These are phyloP conservation scores for Eriosoma lanigerum DNA, from an alignment of 1,140 invertebrate genomes.

Conservation along the genomic window DNA sequence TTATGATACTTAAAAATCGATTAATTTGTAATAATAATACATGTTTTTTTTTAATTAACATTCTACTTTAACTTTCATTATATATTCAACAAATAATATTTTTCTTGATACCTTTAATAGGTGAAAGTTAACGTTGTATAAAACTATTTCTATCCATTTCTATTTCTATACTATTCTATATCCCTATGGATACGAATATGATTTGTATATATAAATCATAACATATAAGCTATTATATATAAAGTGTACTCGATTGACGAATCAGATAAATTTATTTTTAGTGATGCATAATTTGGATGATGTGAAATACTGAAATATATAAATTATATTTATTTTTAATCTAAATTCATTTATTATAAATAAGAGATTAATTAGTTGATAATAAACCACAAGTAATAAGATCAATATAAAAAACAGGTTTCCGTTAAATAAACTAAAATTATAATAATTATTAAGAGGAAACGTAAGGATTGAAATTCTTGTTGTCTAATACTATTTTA, in stretches of 20 bases:
- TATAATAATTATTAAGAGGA: not conserved
- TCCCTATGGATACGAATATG: too few relatives aligned
- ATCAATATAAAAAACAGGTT: not conserved
- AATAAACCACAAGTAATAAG: not conserved
- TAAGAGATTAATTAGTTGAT: not conserved
- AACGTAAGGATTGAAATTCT: conserved; percentile 4
- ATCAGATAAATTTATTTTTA: not conserved
- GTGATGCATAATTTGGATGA: not conserved
- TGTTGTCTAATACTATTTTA: conserved; percentile 15
- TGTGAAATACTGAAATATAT: too few relatives aligned
- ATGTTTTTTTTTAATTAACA: not conserved
- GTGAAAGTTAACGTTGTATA: not conserved
- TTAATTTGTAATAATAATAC: not conserved
- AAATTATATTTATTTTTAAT: not conserved
- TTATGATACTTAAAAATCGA: not conserved
- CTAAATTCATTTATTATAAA: not conserved
- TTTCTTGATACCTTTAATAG: not conserved
- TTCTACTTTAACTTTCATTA: not conserved
- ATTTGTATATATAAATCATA: too few relatives aligned
- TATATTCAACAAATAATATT: not conserved
- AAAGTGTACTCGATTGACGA: not conserved
- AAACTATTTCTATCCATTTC: too few relatives aligned
- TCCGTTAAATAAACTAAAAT: not conserved
- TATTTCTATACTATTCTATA: too few relatives aligned
- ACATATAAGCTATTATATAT: too few relatives aligned